These are phyloP conservation scores for Melanargia galathea DNA, from an alignment of 2,888 invertebrate species.

Conservation along the genomic window DNA sequence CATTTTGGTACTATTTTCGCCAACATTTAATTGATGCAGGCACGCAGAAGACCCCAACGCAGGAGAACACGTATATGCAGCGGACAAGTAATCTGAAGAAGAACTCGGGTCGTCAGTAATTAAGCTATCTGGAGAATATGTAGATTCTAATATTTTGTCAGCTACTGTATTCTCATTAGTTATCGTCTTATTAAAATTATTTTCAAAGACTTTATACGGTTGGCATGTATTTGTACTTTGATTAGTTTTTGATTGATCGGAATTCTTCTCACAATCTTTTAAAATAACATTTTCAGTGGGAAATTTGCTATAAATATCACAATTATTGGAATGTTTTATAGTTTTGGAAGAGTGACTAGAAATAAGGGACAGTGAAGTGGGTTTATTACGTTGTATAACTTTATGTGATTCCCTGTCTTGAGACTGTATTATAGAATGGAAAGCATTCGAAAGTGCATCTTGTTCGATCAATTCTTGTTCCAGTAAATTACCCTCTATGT, in stretches of 20 bases:
- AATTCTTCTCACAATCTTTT: slow-evolving; percentile 26
- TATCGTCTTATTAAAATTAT: slow-evolving; percentile 40
- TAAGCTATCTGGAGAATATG: slow-evolving; percentile 70
- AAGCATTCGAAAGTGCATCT: slow-evolving; percentile 76
- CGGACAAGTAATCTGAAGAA: slow-evolving; percentile 72
- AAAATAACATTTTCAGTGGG: slow-evolving; percentile 25
- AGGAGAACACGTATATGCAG: slow-evolving; percentile 64
- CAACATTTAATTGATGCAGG: slow-evolving; percentile 59
- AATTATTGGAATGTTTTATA: slow-evolving; percentile 69
- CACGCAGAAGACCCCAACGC: slow-evolving; percentile 52
- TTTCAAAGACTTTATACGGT: slow-evolving; percentile 41
- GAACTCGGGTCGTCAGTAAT: slow-evolving; percentile 70
- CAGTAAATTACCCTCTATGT: slow-evolving; percentile 65
- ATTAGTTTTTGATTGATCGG: slow-evolving; percentile 18
- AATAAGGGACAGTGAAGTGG: slow-evolving; percentile 65
- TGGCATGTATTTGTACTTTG: slow-evolving; percentile 25
- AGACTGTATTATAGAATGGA: slow-evolving; percentile 71
- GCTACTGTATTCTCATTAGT: slow-evolving; percentile 41
- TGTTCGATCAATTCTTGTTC: slow-evolving; percentile 80
- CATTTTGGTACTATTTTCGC: slow-evolving; percentile 61
- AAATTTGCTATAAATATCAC: slow-evolving; percentile 58
- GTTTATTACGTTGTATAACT: slow-evolving; percentile 55
- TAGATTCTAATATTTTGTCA: slow-evolving; percentile 53
- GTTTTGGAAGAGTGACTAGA: slow-evolving; percentile 71
- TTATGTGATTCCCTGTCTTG: slow-evolving; percentile 55